Evolutionary conservation across 2,797 vertebrate species (phyloP).

Genomic region (Channa striata): DNA sequence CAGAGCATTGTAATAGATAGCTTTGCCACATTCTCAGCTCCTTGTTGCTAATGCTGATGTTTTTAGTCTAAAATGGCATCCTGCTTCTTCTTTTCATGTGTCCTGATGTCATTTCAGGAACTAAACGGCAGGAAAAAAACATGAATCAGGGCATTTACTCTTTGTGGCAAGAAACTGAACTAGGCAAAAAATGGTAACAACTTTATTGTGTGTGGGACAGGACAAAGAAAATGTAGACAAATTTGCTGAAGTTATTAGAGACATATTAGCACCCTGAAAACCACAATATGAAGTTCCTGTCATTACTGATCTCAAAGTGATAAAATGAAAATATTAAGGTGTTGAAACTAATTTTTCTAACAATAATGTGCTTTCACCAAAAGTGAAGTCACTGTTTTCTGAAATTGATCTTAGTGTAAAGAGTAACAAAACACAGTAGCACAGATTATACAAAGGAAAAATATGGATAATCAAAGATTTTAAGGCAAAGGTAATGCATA

Average conservation of each 20-base stretch:
- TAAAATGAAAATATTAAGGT: slow-evolving; percentile 1
- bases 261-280: neutral
- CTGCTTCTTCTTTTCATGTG: slow-evolving; percentile 54
- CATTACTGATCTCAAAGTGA: too few relatives aligned
- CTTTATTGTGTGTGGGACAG: slow-evolving; percentile 8
- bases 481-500: neutral
- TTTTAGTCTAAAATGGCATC: slow-evolving; percentile 54
- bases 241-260: slow-evolving; percentile 18
- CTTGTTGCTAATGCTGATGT: slow-evolving; percentile 45
- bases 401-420: neutral
- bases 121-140: slow-evolving; percentile 41
- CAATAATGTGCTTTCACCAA: neutral
- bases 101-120: slow-evolving; percentile 51
- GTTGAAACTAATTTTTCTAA: neutral
- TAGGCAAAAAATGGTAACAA: slow-evolving; percentile 27
- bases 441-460: neutral
- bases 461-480: neutral
- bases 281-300: neutral
- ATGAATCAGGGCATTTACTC: slow-evolving; percentile 29
- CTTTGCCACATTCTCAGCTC: slow-evolving; percentile 38
- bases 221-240: slow-evolving; percentile 28
- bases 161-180: slow-evolving; percentile 31
- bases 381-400: too few relatives aligned
- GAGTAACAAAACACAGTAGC: neutral
- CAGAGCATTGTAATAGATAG: slow-evolving; percentile 58